These are phyloP conservation scores for Moxostoma hubbsi DNA, from an alignment of 2,797 vertebrate genomes.

Conservation along the genomic window DNA sequence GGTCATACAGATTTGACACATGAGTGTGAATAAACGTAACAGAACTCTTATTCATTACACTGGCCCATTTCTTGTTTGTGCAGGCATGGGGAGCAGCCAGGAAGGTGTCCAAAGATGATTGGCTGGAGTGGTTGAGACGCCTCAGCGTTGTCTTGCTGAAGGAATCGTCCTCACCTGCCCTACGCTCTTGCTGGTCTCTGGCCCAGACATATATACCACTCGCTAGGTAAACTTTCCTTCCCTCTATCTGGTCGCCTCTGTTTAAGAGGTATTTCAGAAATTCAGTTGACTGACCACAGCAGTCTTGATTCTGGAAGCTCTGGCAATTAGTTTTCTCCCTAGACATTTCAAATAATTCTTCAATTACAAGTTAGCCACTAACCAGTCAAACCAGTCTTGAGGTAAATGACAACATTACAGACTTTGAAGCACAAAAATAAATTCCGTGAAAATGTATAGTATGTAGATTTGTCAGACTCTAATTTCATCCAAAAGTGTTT, in stretches of 20 bases:
- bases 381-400: not conserved
- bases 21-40: not conserved
- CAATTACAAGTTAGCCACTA: too few relatives aligned
- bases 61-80: not conserved
- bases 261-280: not conserved
- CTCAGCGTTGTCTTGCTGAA: slow-evolving; percentile 95
- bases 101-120: slow-evolving; percentile 98
- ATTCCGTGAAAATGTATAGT: not conserved
- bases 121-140: slow-evolving; percentile 95
- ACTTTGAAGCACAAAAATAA: not conserved
- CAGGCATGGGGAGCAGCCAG: slow-evolving; percentile 98
- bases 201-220: slow-evolving; percentile 98
- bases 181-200: slow-evolving; percentile 97
- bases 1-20: too few relatives aligned
- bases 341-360: too few relatives aligned
- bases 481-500: too few relatives aligned
- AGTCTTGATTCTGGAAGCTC: not conserved
- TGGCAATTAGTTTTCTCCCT: too few relatives aligned
- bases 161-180: slow-evolving; percentile 94
- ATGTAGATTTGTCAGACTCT: not conserved
- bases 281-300: not conserved
- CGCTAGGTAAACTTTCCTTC: slow-evolving; percentile 82
- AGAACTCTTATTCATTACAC: not conserved
- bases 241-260: not conserved
- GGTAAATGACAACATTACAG: not conserved